Percentiles rank a stretch among this genome's conserved stretches.
Evolutionary conservation across 2,888 invertebrate species (phyloP).

Genomic region (Melolontha melolontha): DNA sequence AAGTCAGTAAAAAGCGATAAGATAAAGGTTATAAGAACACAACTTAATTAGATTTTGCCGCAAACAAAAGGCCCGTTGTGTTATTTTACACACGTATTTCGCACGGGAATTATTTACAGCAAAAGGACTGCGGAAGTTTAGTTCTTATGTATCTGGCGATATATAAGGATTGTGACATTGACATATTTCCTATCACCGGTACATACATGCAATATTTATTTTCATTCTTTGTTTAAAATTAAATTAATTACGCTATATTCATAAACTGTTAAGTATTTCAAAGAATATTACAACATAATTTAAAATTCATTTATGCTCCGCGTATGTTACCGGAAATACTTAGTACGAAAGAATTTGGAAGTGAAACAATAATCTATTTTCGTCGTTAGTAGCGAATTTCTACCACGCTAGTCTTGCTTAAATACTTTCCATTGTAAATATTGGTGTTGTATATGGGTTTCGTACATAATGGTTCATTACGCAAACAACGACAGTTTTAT

Average conservation of each 20-base stretch:
- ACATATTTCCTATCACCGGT: constrained; percentile 54
- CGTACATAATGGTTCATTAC: constrained; percentile 9
- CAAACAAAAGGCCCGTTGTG: neutral
- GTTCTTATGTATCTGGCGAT: constrained; percentile 18
- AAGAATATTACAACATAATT: neutral
- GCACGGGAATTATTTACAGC: constrained; percentile 1
- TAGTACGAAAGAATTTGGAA: constrained; percentile 41
- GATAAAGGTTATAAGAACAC: neutral
- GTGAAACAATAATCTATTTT: constrained; percentile 44
- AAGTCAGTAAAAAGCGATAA: neutral
- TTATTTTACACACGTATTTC: constrained; percentile 11
- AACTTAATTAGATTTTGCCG: too few species aligned
- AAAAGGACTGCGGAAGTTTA: constrained; percentile 46
- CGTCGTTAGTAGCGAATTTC: constrained; percentile 25
- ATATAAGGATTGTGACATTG: constrained; percentile 56
- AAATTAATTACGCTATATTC: neutral
- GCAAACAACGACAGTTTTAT: constrained; percentile 38
- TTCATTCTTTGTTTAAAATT: constrained; percentile 25
- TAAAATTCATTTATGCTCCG: neutral
- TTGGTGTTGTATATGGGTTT: neutral
- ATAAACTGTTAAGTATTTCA: neutral
- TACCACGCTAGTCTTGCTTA: constrained; percentile 13
- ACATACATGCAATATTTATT: constrained; percentile 7
- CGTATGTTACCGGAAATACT: constrained; percentile 40
- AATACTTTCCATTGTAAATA: constrained; percentile 35